These are phyloP conservation scores for Phalacrocorax brasilianus DNA, from an alignment of 2,113 vertebrate genomes.

Conservation along the genomic window DNA sequence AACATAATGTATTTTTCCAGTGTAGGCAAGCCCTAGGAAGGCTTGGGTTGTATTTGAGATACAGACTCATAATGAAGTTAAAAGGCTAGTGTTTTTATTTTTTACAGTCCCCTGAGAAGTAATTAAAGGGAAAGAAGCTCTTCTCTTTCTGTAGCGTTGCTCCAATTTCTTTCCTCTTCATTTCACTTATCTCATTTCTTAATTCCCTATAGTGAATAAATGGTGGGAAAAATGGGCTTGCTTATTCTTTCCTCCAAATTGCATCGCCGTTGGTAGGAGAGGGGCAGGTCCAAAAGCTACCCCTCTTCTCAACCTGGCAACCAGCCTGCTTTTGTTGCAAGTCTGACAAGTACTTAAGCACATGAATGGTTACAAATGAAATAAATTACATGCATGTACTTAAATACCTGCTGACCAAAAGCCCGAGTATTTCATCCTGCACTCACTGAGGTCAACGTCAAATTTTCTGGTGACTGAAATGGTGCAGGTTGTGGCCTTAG, in stretches of 20 bases:
- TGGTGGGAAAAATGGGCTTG: background rate
- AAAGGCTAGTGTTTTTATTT: background rate
- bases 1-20: conserved; percentile 8
- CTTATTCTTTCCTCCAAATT: background rate
- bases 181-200: background rate
- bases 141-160: background rate
- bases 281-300: background rate
- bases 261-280: background rate
- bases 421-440: background rate
- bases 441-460: background rate
- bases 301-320: background rate
- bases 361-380: background rate
- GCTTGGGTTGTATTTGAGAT: background rate
- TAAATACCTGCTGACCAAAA: background rate
- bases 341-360: background rate
- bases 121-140: background rate
- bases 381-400: background rate
- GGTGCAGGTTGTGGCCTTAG: background rate
- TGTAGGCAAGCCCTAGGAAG: background rate
- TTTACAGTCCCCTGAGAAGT: background rate
- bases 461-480: background rate
- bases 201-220: background rate
- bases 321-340: background rate
- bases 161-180: background rate
- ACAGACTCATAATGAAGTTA: background rate